phyloP scores from a whole-genome alignment of 2,888 invertebrate species.

The Athalia circularis region DNA sequence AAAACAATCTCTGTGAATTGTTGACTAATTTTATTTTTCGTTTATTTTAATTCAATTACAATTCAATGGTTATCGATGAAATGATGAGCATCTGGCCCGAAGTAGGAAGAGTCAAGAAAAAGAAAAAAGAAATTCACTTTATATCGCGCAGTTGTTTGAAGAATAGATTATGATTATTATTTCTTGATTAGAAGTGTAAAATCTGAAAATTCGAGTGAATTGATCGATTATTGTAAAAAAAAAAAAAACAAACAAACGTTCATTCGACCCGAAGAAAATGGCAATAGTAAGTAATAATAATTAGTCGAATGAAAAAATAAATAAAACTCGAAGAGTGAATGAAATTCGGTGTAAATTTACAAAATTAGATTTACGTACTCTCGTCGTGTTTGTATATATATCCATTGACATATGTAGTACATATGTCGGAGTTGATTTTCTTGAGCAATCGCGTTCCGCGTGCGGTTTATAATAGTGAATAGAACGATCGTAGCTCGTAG shows the following conservation, averaged over 20 bases:
- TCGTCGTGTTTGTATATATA: neutral
- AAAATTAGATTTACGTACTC: no score
- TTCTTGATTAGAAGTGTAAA: neutral
- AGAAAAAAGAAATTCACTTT: no score
- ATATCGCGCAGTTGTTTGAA: no score
- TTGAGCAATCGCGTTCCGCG: neutral
- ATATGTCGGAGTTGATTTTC: neutral
- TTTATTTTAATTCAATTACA: neutral
- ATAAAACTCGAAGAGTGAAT: no score
- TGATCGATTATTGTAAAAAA: neutral
- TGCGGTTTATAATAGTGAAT: neutral
- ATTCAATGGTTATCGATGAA: no score
- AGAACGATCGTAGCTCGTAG: neutral
- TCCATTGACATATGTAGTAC: neutral
- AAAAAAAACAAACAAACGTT: neutral
- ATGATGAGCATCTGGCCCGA: no score
- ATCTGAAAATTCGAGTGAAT: neutral
- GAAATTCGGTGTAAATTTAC: no score
- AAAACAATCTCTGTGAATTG: slow-evolving; percentile 51
- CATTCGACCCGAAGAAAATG: no score
- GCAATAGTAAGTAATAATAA: no score
- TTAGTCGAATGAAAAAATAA: no score
- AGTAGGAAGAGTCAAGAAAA: no score
- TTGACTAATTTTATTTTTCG: neutral
- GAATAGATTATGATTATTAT: no score